Base-by-base conservation (phyloP, 2,113 vertebrate genomes). In the Aythya baeri region DNA sequence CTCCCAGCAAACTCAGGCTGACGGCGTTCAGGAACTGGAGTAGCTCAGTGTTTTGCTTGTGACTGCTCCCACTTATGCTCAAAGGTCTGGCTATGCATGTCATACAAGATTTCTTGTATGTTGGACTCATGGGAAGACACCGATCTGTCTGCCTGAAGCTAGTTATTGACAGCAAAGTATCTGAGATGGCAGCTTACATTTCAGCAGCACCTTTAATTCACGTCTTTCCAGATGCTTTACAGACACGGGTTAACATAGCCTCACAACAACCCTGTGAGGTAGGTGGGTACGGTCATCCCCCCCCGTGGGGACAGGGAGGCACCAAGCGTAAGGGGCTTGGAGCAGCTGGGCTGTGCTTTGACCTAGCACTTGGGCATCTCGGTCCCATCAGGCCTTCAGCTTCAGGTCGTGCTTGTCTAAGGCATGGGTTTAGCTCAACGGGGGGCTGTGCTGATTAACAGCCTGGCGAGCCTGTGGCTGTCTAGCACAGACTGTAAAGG, bases 141-240 rank as follows among this genome's bases (percentile, higher is more conserved):
- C 0, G 0, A 79, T 54, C 87, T 70, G 65, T 76, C 55, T 59
- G 71, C 68, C 68, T 18, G 43, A 55, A 88, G 75, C 43, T 77
- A 0, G 1, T n/a, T 86, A 7, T 36, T 88, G 23, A 44, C 49
- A 57, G 92, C 29, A 7, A 83, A 77, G 11, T 26, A 32, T 50
- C 78, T 50, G 27, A 73, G 59, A 32, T 14, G 10, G 44, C 63
- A 58, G 4, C 79, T 92, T 92, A 86, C 74, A 66, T 92, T 93
- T 95, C 94, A 96, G 86, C 93, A 94, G 86, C 96, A 91, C 50
- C 67, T 97, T 96, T 96, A 95, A 93, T 95, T 84, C 62, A 3
- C 1, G 5, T 44, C 54, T 94, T 58, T 96, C 88, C 77, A 66
- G 57, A 46, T 1, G 21, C 70, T 88, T 57, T 94, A 34, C 76